Percentiles rank a stretch among this genome's conserved stretches.
Conservation (phyloP, 2,113 vertebrate genomes). For the Cinclus cinclus region DNA sequence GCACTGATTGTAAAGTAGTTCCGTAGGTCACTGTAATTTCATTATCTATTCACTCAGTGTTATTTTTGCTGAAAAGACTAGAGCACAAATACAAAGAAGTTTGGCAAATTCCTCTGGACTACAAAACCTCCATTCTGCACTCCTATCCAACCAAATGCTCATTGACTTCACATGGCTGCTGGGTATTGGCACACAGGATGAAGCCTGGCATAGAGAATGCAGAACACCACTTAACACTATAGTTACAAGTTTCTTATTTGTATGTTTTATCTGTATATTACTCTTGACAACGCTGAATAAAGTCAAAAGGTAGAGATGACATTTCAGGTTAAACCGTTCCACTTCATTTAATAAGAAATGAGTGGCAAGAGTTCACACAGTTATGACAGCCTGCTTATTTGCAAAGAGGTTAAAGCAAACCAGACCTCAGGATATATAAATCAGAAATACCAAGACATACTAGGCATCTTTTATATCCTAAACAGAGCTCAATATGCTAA, state of each 20-base stretch:
- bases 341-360: neutral
- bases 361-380: neutral
- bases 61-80: neutral
- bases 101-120: neutral
- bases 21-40: neutral
- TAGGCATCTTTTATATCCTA: neutral
- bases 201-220: neutral
- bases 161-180: neutral
- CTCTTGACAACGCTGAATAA: neutral
- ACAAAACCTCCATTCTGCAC: neutral
- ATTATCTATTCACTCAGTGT: neutral
- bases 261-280: neutral
- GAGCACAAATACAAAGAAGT: neutral
- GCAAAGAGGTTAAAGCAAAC: neutral
- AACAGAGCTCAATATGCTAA: neutral
- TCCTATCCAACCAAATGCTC: neutral
- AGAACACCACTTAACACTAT: neutral
- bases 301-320: neutral
- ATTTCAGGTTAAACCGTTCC: neutral
- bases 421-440: neutral
- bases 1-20: slow-evolving; percentile 24
- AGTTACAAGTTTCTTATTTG: neutral
- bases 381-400: neutral
- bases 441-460: neutral
- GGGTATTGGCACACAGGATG: neutral